A percentile compares a stretch with the other conserved stretches of the same genome.
These are phyloP conservation scores for Aporrectodea caliginosa DNA, from an alignment of 1,140 invertebrate genomes.

Conservation along the genomic window DNA sequence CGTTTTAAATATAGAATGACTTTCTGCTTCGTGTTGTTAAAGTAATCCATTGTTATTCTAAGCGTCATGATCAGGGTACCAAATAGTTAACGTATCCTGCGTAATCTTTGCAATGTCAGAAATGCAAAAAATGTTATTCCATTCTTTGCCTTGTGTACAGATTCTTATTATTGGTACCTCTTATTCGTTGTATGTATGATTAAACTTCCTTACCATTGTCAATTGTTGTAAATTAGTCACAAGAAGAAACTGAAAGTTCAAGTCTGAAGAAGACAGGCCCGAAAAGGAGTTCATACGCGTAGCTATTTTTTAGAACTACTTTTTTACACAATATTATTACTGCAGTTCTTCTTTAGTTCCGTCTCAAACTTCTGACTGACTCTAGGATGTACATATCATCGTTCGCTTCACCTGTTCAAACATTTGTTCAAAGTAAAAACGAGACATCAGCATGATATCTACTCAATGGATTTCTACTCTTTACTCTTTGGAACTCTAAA, in stretches of 20 bases:
- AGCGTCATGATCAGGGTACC: background rate
- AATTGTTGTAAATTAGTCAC: background rate
- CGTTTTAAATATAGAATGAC: background rate
- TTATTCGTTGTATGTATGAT: background rate
- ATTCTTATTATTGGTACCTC: background rate
- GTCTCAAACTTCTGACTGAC: background rate
- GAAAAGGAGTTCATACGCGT: too few species aligned
- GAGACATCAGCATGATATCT: too few species aligned
- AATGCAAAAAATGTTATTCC: background rate
- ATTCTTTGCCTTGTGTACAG: background rate
- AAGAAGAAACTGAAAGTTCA: background rate
- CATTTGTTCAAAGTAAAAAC: too few species aligned
- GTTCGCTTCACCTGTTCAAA: background rate
- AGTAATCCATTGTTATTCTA: background rate
- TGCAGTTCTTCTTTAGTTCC: background rate
- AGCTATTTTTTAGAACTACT: too few species aligned
- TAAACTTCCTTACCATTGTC: background rate
- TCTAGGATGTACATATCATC: background rate
- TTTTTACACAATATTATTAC: too few species aligned
- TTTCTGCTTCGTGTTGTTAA: background rate
- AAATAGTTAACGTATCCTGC: background rate
- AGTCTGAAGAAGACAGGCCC: too few species aligned
- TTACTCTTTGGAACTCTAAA: too few species aligned
- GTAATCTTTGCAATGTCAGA: background rate
- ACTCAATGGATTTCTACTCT: too few species aligned